Percentiles rank a stretch among this genome's conserved stretches.
Evolutionary conservation across 2,888 invertebrate genomes (phyloP).

Genomic region (Nemoura dubitans): DNA sequence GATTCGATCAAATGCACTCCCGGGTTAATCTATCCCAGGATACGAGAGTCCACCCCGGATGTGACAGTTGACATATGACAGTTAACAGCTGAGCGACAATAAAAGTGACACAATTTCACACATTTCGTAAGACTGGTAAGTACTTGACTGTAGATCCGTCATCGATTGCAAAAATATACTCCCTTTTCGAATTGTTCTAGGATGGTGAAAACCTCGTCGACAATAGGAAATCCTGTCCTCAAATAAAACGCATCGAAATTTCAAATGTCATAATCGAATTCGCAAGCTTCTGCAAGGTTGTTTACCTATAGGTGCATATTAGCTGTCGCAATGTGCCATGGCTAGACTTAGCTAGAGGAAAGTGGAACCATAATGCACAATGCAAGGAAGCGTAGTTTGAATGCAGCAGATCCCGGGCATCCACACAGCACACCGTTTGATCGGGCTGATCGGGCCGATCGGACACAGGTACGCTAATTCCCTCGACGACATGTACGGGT

Average conservation of each 20-base stretch:
- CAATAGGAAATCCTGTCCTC: constrained; percentile 5
- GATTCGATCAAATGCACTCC: neutral
- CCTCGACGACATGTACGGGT: too few relatives aligned
- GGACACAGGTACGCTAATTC: too few relatives aligned
- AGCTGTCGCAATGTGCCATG: neutral
- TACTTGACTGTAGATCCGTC: neutral
- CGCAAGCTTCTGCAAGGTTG: neutral
- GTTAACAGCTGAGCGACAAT: neutral
- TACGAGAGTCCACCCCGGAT: neutral
- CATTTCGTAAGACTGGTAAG: neutral
- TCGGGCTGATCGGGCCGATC: too few relatives aligned
- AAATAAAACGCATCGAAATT: constrained; percentile 12
- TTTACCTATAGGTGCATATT: neutral
- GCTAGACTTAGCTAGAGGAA: too few relatives aligned
- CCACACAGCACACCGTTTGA: too few relatives aligned
- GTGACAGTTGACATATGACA: neutral
- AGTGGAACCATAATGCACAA: neutral
- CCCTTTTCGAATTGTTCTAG: neutral
- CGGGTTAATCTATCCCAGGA: neutral
- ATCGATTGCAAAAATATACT: neutral
- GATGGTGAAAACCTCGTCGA: neutral
- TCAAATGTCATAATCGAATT: neutral
- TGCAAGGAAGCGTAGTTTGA: neutral
- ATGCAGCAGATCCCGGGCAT: too few relatives aligned
- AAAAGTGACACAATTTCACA: too few relatives aligned